Evolutionary conservation across 92 coral and sea anemone species (phyloP).

Genomic region (Porites cylindrica): DNA sequence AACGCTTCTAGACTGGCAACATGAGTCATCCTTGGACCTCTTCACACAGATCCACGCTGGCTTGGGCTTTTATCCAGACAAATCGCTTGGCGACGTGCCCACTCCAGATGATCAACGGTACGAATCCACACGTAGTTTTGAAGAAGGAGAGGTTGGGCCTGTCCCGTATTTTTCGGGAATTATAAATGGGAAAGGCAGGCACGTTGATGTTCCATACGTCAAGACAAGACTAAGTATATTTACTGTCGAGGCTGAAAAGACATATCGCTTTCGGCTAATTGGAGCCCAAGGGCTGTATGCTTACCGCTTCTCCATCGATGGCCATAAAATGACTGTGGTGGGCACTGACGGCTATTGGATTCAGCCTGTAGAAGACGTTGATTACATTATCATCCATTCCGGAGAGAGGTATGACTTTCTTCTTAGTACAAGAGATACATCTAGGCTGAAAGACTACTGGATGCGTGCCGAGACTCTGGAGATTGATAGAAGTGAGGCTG

Average conservation of each 20-base stretch:
- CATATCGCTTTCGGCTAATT: conserved; percentile 51
- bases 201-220: conserved; percentile 39
- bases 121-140: conserved; percentile 33
- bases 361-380: conserved; percentile 67
- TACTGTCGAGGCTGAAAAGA: conserved; percentile 60
- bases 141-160: conserved; percentile 67
- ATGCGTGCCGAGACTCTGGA: conserved; percentile 60
- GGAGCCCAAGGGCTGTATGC: conserved; percentile 40
- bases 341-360: conserved; percentile 82
- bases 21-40: conserved; percentile 61
- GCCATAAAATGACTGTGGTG: conserved; percentile 19
- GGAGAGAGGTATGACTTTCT: conserved; percentile 87
- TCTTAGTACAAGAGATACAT: conserved; percentile 55
- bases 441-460: neutral
- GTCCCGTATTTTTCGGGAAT: conserved; percentile 17
- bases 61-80: conserved; percentile 56
- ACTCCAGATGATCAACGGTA: conserved; percentile 41
- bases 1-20: conserved; percentile 65
- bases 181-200: conserved; percentile 83
- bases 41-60: conserved; percentile 56
- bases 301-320: conserved; percentile 53
- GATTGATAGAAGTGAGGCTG: conserved; percentile 50
- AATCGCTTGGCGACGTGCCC: conserved; percentile 57
- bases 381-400: conserved; percentile 72
- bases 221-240: conserved; percentile 69